Conservation (phyloP, 1,140 invertebrate species). For the Dryas iulia region DNA sequence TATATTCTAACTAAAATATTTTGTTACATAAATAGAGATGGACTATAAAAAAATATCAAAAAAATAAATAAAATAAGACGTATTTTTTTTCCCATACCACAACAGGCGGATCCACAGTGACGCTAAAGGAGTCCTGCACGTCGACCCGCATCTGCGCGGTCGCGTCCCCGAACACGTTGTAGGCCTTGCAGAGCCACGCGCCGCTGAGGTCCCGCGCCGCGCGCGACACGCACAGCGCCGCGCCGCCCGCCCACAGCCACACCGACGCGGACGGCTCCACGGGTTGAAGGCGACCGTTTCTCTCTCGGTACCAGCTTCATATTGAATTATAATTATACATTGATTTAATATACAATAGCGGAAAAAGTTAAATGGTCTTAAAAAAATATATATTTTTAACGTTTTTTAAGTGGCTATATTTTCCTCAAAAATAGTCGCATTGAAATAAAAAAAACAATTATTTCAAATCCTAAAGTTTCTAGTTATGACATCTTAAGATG, state of each 20-base stretch:
- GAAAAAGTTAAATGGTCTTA: no score
- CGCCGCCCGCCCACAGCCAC: conserved; percentile 60
- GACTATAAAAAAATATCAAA: no score
- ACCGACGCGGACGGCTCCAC: conserved; percentile 29
- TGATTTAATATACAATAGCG: no score
- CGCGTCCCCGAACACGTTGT: conserved; percentile 59
- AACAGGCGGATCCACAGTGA: conserved; percentile 45
- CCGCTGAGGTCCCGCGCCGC: conserved; percentile 33
- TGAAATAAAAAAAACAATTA: no score
- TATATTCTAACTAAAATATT: no score
- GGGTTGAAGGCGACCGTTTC: conserved; percentile 45
- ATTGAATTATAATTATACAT: not conserved
- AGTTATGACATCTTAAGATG: no score
- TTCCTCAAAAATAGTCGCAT: no score
- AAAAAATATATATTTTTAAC: no score
- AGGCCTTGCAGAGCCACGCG: conserved; percentile 64
- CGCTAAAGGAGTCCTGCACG: conserved; percentile 44
- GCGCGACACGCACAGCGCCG: conserved; percentile 52
- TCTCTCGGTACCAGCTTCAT: conserved; percentile 59
- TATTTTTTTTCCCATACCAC: conserved; percentile 43
- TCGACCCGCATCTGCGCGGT: conserved; percentile 49
- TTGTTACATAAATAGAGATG: no score
- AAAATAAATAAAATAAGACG: no score
- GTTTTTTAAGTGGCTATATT: no score
- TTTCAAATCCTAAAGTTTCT: no score